Conservation (phyloP, 1,140 invertebrate genomes). For the Sycophila sp. region DNA sequence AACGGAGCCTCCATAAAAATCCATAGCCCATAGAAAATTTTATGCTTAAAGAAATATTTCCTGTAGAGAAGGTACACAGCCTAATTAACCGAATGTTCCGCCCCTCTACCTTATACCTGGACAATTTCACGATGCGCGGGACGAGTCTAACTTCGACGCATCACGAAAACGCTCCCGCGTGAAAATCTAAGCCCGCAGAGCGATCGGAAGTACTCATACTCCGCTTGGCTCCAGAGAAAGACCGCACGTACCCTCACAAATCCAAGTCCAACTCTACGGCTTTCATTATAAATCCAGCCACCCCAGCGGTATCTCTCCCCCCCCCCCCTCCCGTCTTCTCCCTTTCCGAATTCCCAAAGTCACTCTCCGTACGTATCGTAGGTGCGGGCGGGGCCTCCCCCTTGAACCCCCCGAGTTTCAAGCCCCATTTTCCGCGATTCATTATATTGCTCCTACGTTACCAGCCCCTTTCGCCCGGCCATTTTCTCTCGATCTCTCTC, state of each 20-base stretch:
- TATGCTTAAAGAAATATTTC: constrained; percentile 23
- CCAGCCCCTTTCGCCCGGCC: constrained; percentile 22
- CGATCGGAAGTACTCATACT: constrained; percentile 60
- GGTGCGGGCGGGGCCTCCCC: constrained; percentile 40
- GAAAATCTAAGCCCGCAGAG: constrained; percentile 44
- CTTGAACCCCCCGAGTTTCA: constrained; percentile 60
- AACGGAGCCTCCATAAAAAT: constrained; percentile 32
- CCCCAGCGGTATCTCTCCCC: constrained; percentile 1
- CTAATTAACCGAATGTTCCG: too few relatives aligned
- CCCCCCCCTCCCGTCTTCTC: not conserved
- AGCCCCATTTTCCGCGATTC: constrained; percentile 48
- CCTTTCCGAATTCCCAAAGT: constrained; percentile 31
- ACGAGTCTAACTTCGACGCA: constrained; percentile 16
- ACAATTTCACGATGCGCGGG: not conserved
- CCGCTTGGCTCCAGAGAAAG: constrained; percentile 34
- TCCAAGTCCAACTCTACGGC: constrained; percentile 61
- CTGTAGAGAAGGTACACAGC: not conserved
- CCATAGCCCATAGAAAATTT: constrained; percentile 32
- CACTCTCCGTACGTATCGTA: not conserved
- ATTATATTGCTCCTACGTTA: constrained; percentile 38
- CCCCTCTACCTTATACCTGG: not conserved
- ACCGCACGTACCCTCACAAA: constrained; percentile 58
- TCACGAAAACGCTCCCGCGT: constrained; percentile 3
- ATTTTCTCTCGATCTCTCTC: constrained; percentile 3
- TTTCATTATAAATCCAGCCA: constrained; percentile 66